These are phyloP conservation scores for Schlechtendalia chinensis DNA, from an alignment of 1,140 invertebrate species.

Conservation along the genomic window DNA sequence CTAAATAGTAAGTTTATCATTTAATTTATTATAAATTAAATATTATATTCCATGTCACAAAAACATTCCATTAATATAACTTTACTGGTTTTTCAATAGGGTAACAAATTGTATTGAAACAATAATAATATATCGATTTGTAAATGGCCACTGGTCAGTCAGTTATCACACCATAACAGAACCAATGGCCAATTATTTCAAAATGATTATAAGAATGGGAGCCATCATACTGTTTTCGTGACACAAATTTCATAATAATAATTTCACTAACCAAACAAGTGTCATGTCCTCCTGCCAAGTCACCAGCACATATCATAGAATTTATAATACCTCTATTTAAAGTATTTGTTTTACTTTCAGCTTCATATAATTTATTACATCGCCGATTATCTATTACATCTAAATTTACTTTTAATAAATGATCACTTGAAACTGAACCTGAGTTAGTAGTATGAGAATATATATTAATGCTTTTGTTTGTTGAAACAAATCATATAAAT, in stretches of 20 bases:
- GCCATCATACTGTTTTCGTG: too few relatives aligned
- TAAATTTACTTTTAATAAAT: conserved; percentile 53
- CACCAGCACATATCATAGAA: conserved; percentile 72
- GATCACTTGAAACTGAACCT: conserved; percentile 51
- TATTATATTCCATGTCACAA: too few relatives aligned
- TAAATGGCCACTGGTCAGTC: too few relatives aligned
- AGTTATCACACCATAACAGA: too few relatives aligned
- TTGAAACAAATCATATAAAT: background rate
- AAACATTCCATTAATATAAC: too few relatives aligned
- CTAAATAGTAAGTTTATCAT: conserved; percentile 55
- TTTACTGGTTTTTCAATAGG: too few relatives aligned
- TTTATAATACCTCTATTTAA: conserved; percentile 60
- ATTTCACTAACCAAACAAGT: conserved; percentile 67
- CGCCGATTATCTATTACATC: conserved; percentile 51
- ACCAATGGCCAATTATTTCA: too few relatives aligned
- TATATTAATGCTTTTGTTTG: conserved; percentile 5
- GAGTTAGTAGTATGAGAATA: too few relatives aligned
- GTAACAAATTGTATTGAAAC: too few relatives aligned
- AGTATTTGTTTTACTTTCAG: conserved; percentile 53
- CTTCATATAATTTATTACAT: conserved; percentile 53
- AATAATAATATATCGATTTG: too few relatives aligned
- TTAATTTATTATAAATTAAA: too few relatives aligned
- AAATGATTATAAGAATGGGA: too few relatives aligned
- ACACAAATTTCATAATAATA: background rate
- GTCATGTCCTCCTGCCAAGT: conserved; percentile 66